Evolutionary conservation across 1,140 invertebrate genomes (phyloP), one percentile per base, ranked within the genome.

Genomic region (Lordiphosa clarofinis): DNA sequence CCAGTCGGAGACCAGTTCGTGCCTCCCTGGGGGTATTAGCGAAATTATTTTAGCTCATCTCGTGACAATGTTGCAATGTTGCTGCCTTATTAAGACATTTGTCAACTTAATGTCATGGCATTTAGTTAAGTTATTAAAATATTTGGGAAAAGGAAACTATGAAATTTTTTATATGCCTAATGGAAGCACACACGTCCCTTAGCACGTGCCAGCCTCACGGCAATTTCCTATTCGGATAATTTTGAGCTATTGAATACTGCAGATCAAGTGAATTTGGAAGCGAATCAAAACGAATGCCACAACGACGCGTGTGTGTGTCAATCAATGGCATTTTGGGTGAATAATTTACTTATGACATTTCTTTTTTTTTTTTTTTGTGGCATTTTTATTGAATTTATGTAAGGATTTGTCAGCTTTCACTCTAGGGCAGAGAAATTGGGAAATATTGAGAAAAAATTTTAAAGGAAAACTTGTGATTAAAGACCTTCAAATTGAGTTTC

Each of bases 281-380:
- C 56, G 75, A 71, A 52, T 73, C 69, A 60, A 79, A 62, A 46
- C 46, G 67, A 76, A 76, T 70, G 60, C 75, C 57, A 56, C 47
- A 49, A 46, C 52, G 72, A 76, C 76, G 76, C 72, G 76, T 82
- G 74, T 74, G 65, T 50, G 59, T 58, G 78, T 82, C 76, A 82
- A 82, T 84, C 76, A 82, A 84, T 57, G 35, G 47, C 68, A 76
- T 76, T 73, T 68, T 73, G 76, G 69, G 67, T 82, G 78, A 64
- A 82, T 84, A 84, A 73, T 84, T 84, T 81, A 84, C 72, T 84
- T 71, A 82, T 84, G 72, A 76, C 76, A 52, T 75, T 68, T 19
- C 0, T 19, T 19, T 54, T 44, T 42, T 47, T 44, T 38, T 72
- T 19, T 54, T 44, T 42, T 47, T 44, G 40, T 72, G 66, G 60